Evolutionary conservation across 2,113 vertebrate genomes (phyloP).

Genomic region (Sprattus sprattus): DNA sequence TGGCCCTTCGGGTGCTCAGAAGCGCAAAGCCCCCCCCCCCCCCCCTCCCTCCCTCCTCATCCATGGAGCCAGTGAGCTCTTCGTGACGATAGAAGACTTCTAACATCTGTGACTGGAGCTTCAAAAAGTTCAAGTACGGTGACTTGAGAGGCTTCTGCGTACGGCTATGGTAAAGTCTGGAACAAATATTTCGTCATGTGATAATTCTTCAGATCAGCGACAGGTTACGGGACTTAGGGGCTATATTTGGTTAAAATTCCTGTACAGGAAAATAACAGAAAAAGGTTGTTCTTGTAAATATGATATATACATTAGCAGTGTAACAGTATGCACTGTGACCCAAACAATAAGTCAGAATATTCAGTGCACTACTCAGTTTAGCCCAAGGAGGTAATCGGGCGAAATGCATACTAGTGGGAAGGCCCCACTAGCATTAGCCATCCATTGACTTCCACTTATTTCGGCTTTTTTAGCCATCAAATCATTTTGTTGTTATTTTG

Average conservation of each 20-base stretch:
- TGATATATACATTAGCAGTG: not conserved
- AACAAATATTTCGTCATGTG: not conserved
- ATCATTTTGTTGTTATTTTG: too few relatives aligned
- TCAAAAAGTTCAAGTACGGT: not conserved
- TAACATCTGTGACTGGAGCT: not conserved
- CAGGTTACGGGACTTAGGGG: not conserved
- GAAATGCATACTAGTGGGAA: too few relatives aligned
- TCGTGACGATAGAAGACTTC: not conserved
- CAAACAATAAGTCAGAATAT: too few relatives aligned
- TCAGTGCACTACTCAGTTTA: too few relatives aligned
- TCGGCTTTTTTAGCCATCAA: too few relatives aligned
- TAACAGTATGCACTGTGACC: too few relatives aligned
- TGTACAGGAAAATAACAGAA: not conserved
- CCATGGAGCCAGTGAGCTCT: not conserved
- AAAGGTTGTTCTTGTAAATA: not conserved
- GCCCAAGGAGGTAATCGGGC: too few relatives aligned
- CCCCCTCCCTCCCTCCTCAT: not conserved
- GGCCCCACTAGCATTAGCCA: too few relatives aligned
- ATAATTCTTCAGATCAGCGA: not conserved
- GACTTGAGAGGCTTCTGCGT: not conserved
- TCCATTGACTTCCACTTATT: too few relatives aligned
- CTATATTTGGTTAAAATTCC: too few relatives aligned
- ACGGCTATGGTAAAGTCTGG: not conserved
- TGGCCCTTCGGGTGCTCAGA: slow-evolving; percentile 35
- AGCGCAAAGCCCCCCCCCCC: not conserved